A percentile compares a stretch with the other conserved stretches of the same genome.
Evolutionary conservation across 1,140 invertebrate species (phyloP).

Genomic region (Formica exsecta): DNA sequence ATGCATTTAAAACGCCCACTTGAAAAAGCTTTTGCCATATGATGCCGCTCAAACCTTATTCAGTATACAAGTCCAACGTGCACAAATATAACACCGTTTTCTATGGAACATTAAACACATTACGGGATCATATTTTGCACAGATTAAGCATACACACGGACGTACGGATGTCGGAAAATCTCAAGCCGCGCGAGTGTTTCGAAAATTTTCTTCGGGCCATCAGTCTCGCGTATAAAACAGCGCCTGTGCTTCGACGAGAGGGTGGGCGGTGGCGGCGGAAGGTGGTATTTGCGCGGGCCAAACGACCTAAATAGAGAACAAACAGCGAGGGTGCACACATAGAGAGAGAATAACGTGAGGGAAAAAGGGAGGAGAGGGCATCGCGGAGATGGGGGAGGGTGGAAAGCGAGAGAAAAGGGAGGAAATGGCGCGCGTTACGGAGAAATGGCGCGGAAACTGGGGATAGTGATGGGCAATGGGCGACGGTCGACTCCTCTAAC

Average conservation of each 20-base stretch:
- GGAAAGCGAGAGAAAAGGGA: slow-evolving; percentile 80
- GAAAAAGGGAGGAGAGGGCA: slow-evolving; percentile 52
- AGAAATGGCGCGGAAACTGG: slow-evolving; percentile 87
- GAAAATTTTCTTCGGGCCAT: slow-evolving; percentile 61
- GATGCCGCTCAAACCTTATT: background rate
- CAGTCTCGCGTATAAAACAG: slow-evolving; percentile 61
- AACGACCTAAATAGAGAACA: slow-evolving; percentile 86
- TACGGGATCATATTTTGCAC: slow-evolving; percentile 38
- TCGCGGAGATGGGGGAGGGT: slow-evolving; percentile 32
- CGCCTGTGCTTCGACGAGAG: slow-evolving; percentile 52
- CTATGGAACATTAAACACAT: slow-evolving; percentile 38
- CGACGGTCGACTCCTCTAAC: slow-evolving; percentile 80
- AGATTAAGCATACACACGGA: slow-evolving; percentile 23
- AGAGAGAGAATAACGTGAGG: slow-evolving; percentile 41
- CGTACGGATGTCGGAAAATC: slow-evolving; percentile 22
- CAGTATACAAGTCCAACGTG: slow-evolving; percentile 11
- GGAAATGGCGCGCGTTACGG: slow-evolving; percentile 86
- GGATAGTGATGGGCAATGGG: slow-evolving; percentile 86
- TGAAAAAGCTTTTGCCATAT: background rate
- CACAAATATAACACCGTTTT: background rate
- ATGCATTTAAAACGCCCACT: background rate
- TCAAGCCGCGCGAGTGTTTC: slow-evolving; percentile 48
- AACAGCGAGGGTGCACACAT: slow-evolving; percentile 76
- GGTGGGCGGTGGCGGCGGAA: slow-evolving; percentile 68
- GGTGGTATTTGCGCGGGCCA: slow-evolving; percentile 86